Conservation (phyloP, 2,113 vertebrate genomes). For the Tragulus kanchil region DNA sequence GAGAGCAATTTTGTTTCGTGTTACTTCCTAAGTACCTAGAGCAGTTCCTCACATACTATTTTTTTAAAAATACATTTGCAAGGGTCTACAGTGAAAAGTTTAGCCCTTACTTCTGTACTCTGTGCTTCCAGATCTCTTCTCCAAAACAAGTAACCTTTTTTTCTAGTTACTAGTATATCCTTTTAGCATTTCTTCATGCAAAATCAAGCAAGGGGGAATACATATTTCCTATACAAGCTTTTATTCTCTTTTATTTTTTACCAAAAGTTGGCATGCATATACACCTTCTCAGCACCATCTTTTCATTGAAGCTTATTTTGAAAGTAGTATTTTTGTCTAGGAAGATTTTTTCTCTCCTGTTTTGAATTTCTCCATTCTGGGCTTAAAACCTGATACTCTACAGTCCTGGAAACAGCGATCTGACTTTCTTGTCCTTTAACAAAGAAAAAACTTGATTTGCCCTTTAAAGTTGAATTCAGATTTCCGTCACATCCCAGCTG, state of each 20-base stretch:
- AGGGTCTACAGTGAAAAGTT: background rate
- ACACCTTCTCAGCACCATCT: background rate
- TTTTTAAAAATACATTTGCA: background rate
- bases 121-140: background rate
- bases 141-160: background rate
- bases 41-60: background rate
- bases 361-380: background rate
- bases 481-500: background rate
- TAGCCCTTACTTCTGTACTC: background rate
- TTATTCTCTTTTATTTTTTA: background rate
- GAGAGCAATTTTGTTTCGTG: background rate
- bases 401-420: background rate
- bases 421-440: background rate
- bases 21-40: background rate
- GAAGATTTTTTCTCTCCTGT: background rate
- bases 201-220: conserved; percentile 8
- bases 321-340: background rate
- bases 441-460: conserved; percentile 18
- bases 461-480: conserved; percentile 16
- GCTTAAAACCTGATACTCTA: conserved; percentile 11
- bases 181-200: background rate
- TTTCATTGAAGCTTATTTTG: background rate
- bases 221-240: background rate
- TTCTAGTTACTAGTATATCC: background rate
- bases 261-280: background rate